Evolutionary conservation across 2,888 invertebrate species (phyloP).

Genomic region (Dryobota labecula): DNA sequence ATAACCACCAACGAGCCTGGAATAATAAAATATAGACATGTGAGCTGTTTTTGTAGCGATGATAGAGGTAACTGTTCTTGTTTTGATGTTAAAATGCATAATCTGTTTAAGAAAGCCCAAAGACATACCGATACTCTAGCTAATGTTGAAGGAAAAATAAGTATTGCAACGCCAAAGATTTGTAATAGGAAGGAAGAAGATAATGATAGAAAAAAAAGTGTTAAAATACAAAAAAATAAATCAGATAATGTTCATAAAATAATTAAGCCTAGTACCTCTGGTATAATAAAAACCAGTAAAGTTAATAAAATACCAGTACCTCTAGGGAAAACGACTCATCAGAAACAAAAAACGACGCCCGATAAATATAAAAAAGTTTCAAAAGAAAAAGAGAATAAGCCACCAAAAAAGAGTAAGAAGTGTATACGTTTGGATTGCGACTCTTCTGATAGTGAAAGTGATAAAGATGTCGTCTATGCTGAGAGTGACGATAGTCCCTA

Average conservation of each 20-base stretch:
- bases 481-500: slow-evolving; percentile 17
- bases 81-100: slow-evolving; percentile 10
- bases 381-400: too few species aligned
- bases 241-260: slow-evolving; percentile 1
- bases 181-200: slow-evolving; percentile 1
- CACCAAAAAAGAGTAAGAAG: too few species aligned
- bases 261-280: slow-evolving; percentile 7
- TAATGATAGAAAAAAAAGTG: slow-evolving; percentile 9
- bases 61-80: slow-evolving; percentile 5
- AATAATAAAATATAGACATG: slow-evolving; percentile 5
- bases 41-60: slow-evolving; percentile 5
- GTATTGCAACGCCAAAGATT: slow-evolving; percentile 1
- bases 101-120: slow-evolving; percentile 11
- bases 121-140: neutral
- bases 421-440: too few species aligned
- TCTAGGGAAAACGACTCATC: too few species aligned
- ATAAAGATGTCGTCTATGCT: slow-evolving; percentile 11
- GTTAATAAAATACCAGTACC: too few species aligned
- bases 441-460: slow-evolving; percentile 13
- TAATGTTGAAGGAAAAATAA: slow-evolving; percentile 18
- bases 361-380: too few species aligned
- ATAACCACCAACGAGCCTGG: neutral
- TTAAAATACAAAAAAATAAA: neutral
- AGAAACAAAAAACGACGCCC: too few species aligned
- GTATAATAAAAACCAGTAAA: slow-evolving; percentile 9